Evolutionary conservation across 2,113 vertebrate genomes (phyloP).

Genomic region (Dipodomys stephensi): DNA sequence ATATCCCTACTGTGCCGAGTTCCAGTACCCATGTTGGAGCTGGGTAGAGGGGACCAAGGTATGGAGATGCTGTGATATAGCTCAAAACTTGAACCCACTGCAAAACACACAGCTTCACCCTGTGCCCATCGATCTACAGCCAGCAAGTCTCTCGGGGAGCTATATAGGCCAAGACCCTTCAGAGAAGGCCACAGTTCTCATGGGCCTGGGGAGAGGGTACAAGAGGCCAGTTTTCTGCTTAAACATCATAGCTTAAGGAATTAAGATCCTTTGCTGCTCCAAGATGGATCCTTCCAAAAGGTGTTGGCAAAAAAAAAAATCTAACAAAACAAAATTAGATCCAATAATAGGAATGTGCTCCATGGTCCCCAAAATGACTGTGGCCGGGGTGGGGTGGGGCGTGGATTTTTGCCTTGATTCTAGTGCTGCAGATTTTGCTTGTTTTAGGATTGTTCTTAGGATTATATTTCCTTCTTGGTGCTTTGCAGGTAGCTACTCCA

Average conservation of each 20-base stretch:
- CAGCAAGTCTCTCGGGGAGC: not conserved
- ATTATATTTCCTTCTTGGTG: not conserved
- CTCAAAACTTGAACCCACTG: not conserved
- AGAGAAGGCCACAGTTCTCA: rapidly evolving
- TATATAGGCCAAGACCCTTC: not conserved
- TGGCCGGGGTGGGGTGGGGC: too few species aligned
- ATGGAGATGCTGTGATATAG: too few species aligned
- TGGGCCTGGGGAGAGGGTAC: too few species aligned
- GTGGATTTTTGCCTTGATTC: rapidly evolving
- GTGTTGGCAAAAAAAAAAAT: not conserved
- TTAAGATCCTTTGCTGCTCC: not conserved
- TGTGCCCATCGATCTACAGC: not conserved
- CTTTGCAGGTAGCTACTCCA: not conserved
- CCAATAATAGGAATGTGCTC: rapidly evolving
- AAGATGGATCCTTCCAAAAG: not conserved
- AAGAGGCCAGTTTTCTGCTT: not conserved
- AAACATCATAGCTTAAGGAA: too few species aligned
- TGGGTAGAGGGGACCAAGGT: not conserved
- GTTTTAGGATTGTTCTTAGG: not conserved
- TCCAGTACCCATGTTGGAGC: rapidly evolving
- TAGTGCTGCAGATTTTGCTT: rapidly evolving
- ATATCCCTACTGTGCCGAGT: rapidly evolving
- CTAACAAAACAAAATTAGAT: not conserved
- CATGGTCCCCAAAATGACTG: rapidly evolving
- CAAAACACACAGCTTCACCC: rapidly evolving